A percentile compares a stretch with the other conserved stretches of the same genome.
Evolutionary conservation across 2,113 vertebrate species (phyloP).

Genomic region (Pelecanus crispus): DNA sequence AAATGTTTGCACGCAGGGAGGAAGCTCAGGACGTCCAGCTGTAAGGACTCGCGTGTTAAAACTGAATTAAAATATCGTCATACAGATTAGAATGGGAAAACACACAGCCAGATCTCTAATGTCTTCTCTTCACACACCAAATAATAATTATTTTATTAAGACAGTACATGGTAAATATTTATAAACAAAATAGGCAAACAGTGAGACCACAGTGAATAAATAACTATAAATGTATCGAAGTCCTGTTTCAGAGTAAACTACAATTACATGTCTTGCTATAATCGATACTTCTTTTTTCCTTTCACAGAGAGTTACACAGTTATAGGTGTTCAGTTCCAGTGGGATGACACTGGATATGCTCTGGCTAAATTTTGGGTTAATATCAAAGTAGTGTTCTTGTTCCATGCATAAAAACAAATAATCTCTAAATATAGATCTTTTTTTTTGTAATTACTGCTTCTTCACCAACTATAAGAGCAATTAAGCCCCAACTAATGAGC

Average conservation of each 20-base stretch:
- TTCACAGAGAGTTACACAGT: neutral
- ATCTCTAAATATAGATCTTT: slow-evolving; percentile 8
- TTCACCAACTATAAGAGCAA: slow-evolving; percentile 26
- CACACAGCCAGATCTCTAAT: slow-evolving; percentile 33
- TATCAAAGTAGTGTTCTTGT: neutral
- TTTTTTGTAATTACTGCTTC: slow-evolving; percentile 56
- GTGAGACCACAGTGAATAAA: slow-evolving; percentile 59
- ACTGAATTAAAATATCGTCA: slow-evolving; percentile 64
- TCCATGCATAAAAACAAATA: neutral
- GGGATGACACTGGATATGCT: neutral
- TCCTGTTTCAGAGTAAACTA: slow-evolving; percentile 50
- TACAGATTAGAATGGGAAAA: slow-evolving; percentile 50
- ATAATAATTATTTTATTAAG: slow-evolving; percentile 71
- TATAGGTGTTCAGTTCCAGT: neutral
- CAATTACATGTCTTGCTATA: slow-evolving; percentile 33
- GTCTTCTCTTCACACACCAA: slow-evolving; percentile 43
- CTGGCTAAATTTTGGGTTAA: slow-evolving; percentile 11
- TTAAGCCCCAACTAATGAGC: slow-evolving; percentile 61
- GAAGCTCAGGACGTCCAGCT: neutral
- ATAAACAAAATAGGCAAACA: slow-evolving; percentile 66
- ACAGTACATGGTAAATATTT: slow-evolving; percentile 69
- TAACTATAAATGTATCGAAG: slow-evolving; percentile 54
- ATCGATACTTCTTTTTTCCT: slow-evolving; percentile 52
- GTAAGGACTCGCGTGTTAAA: slow-evolving; percentile 43
- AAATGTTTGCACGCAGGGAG: slow-evolving; percentile 6